Base-by-base conservation (phyloP, 2,888 invertebrate species). In the Rhyacophila evoluta region DNA sequence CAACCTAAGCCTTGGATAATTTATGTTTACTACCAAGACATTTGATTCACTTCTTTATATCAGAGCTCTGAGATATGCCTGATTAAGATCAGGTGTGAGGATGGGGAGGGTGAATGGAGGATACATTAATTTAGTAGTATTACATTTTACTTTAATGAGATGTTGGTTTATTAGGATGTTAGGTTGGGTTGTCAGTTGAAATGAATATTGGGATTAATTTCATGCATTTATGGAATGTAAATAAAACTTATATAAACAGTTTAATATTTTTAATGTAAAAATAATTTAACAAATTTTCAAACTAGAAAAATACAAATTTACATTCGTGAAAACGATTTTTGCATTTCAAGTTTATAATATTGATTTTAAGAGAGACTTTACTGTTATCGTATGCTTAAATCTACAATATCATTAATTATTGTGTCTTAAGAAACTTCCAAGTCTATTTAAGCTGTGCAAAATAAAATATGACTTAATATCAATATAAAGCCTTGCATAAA, bases 221-320 rank as follows among this genome's bases (percentile, higher is more conserved):
- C n/a, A n/a, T n/a, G n/a, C n/a, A n/a, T n/a, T n/a, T n/a, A n/a
- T n/a, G n/a, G n/a, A n/a, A n/a, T n/a, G n/a, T n/a, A n/a, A 67
- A 74, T 55, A 74, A 67, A 75, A 75, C 69, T n/a, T n/a, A n/a
- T n/a, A n/a, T n/a, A n/a, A 74, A 74, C 78, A 78, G 36, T 74
- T 74, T 69, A 27, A 36, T 68, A 37, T 77, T 55, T 73, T 78
- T 81, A 75, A 74, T 77, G 73, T 72, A 79, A 81, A 81, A 79
- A 79, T 79, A 75, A 77, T 77, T 75, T 74, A 81, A 81, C 81
- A 79, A 75, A 75, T 76, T 76, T 72, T 77, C 69, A 68, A 37
- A 55, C 36, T 77, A 77, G 68, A 77, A 77, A 77, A 77, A 77
- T 77, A 77, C 55, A 25, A 55, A 72, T 77, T 55, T 73, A 77